Percentiles rank a stretch among this genome's conserved stretches.
Evolutionary conservation across 2,888 invertebrate genomes (phyloP).

Genomic region (Helleia helle): DNA sequence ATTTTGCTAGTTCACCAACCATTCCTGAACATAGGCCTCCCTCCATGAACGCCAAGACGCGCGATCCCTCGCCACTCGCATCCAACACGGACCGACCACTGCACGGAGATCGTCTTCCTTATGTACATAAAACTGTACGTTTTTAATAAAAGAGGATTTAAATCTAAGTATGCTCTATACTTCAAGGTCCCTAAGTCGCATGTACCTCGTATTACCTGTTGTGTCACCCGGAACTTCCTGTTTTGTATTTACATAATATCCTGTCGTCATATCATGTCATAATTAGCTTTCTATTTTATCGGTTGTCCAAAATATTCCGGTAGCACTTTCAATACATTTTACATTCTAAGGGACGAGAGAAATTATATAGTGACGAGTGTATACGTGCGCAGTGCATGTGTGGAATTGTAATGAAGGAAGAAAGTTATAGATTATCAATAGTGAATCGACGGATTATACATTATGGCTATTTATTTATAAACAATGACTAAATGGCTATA

Average conservation of each 20-base stretch:
- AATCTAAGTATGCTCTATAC: background rate
- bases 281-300: constrained; percentile 62
- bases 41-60: no score
- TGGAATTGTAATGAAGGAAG: constrained; percentile 61
- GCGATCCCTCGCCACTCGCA: no score
- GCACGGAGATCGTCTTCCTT: no score
- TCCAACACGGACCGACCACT: no score
- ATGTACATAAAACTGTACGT: no score
- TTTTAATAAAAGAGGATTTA: no score
- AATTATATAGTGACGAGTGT: constrained; percentile 56
- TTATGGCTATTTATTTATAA: background rate
- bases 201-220: no score
- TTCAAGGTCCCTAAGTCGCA: background rate
- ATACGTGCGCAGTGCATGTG: constrained; percentile 37
- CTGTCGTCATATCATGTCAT: constrained; percentile 12
- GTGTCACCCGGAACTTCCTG: constrained; percentile 13
- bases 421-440: constrained; percentile 21
- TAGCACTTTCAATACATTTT: constrained; percentile 62
- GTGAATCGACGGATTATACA: background rate
- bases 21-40: no score
- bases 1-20: no score
- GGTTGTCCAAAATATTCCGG: constrained; percentile 63
- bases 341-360: constrained; percentile 63
- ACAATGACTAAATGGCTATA: no score
- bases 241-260: constrained; percentile 16